These are phyloP conservation scores for Exephanes ischioxanthus DNA, from an alignment of 2,888 invertebrate species.

Conservation along the genomic window DNA sequence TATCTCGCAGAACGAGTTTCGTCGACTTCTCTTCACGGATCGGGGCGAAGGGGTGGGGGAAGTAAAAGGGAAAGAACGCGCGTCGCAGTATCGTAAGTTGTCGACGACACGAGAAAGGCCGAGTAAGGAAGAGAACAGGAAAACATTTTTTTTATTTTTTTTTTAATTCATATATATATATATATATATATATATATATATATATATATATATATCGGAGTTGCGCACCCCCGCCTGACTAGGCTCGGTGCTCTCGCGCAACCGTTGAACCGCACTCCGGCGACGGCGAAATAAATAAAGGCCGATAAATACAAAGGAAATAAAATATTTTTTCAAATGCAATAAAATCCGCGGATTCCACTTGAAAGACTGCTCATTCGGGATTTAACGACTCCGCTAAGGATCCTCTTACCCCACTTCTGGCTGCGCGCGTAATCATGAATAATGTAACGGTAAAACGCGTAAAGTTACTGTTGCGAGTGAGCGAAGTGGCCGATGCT, in stretches of 20 bases:
- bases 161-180: too few species aligned
- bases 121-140: slow-evolving; percentile 28
- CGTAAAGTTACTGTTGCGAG: slow-evolving; percentile 2
- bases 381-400: slow-evolving; percentile 42
- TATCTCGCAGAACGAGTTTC: slow-evolving; percentile 57
- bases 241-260: background rate
- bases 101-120: slow-evolving; percentile 29
- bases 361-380: slow-evolving; percentile 33
- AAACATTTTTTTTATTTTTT: background rate
- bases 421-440: slow-evolving; percentile 16
- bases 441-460: slow-evolving; percentile 33
- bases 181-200: too few species aligned
- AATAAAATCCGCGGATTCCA: slow-evolving; percentile 28
- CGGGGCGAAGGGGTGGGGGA: slow-evolving; percentile 1
- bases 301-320: slow-evolving; percentile 17
- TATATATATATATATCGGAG: background rate
- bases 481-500: too few species aligned
- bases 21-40: slow-evolving; percentile 16
- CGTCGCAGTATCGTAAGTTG: slow-evolving; percentile 54
- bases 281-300: background rate
- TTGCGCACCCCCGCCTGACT: background rate
- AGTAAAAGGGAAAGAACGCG: slow-evolving; percentile 25
- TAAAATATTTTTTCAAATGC: slow-evolving; percentile 29
- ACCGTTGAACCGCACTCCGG: slow-evolving; percentile 5
- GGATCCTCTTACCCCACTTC: background rate